Base-by-base conservation (phyloP, 2,888 invertebrate species). In the Anagyrus pseudococci region DNA sequence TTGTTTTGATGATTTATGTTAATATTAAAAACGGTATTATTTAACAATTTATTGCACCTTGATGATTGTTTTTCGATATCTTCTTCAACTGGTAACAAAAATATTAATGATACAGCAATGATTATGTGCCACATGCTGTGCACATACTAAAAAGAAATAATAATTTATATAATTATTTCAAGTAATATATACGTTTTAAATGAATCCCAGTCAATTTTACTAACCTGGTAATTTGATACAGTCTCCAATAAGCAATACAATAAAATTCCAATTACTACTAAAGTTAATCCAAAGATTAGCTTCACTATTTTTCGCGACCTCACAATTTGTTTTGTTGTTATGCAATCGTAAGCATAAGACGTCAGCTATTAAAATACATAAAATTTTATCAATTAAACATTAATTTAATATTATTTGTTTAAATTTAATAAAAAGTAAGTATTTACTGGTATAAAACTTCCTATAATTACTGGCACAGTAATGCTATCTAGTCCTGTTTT, bases 61-160 rank as follows among this genome's bases (percentile, higher is more conserved):
- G 75, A 66, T 54, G 77, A 68, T 54, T 75, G 73, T 23, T 70
- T 73, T 20, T 73, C 69, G 6, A 71, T 72, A 40, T 69, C 67
- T 26, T 68, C 50, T 43, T 67, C 70, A 7, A 69, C 66, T 67
- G 87, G 87, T 33, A 87, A 77, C 20, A 87, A 76, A 74, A 86
- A 86, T 55, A 86, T 76, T 41, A 87, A 78, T 10, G 84, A 85
- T 44, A 84, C 69, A 2, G 86, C 85, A 75, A 87, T 86, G 50
- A 84, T 81, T 43, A 84, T 83, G 71, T 87, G 86, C 87, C 87
- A 87, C 20, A 81, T 80, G 72, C 86, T 86, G 76, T 87, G 87
- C 19, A 85, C 82, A 70, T 84, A 86, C 79, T 85, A 82, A 68
- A 72, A 76, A 66, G 48, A 47, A 43, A 49, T 48, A 43, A 4